Base-by-base conservation (phyloP, 2,888 invertebrate genomes). In the Xestia sexstrigata region DNA sequence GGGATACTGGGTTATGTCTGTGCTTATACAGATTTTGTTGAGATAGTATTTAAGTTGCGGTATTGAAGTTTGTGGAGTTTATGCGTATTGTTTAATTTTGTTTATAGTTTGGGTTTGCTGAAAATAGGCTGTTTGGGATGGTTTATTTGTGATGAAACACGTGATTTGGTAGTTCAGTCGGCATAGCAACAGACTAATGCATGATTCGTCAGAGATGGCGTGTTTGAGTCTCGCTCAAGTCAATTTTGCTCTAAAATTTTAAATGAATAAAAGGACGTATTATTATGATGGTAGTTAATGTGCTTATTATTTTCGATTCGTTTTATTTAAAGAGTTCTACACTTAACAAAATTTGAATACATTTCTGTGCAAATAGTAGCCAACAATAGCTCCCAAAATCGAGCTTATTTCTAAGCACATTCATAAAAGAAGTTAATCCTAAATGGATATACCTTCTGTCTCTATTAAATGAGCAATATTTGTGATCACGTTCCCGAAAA, bases 21-120 rank as follows among this genome's bases (percentile, higher is more conserved):
- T 60, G 77, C 67, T 70, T 67, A 68, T 55, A 55, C 35, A 67
- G 67, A 55, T 84, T 73, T 69, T 67, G 60, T 62, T 67, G 20
- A 58, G 63, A 73, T 75, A 52, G 66, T 52, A 66, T 75, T 65
- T 63, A 58, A 60, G 58, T 62, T 79, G 66, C 11, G 47, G 26
- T 52, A 55, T 68, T 55, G 35, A 42, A 70, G 42, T 71, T 69
- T 60, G 45, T 47, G 8, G 42, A 35, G 66, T 78, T 70, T 66
- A 47, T 62, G 66, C 23, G 30, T 26, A 52, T n/a, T 47, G 67
- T 20, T 79, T 76, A 9, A 17, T 58, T 75, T 75, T 6, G 39
- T 47, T 55, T 47, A 8, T 30, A 65, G 30, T 35, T 55, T 52
- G 6, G 47, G 26, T 35, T 39, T 15, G 0, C 2, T 26, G 5